phyloP scores from a whole-genome alignment of 1,140 invertebrate species.

The Metaphire vulgaris region DNA sequence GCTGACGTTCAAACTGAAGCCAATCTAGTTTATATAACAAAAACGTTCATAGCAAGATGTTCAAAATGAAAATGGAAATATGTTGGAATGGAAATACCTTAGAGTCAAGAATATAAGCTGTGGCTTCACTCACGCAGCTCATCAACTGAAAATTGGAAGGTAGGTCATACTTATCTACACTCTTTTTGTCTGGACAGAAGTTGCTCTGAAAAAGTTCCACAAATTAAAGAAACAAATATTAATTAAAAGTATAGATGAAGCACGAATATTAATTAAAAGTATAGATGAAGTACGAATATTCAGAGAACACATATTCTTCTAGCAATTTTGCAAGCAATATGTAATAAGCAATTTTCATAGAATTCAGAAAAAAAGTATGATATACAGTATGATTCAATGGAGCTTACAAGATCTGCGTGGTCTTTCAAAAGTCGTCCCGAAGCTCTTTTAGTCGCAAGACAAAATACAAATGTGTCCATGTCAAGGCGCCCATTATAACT shows the following conservation, averaged over 20 bases:
- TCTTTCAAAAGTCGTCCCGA: conserved; percentile 79
- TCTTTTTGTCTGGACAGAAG: conserved; percentile 85
- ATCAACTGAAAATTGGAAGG: conserved; percentile 72
- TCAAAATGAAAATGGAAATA: too few species aligned
- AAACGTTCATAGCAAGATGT: too few species aligned
- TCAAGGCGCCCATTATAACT: conserved; percentile 76
- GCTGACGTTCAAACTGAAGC: too few species aligned
- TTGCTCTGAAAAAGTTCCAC: conserved; percentile 61
- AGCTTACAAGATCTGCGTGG: conserved; percentile 79
- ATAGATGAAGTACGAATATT: conserved; percentile 21
- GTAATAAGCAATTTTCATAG: background rate
- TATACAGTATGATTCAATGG: background rate
- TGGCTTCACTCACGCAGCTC: conserved; percentile 82
- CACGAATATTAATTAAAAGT: too few species aligned
- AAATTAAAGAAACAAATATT: too few species aligned
- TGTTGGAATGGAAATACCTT: conserved; percentile 63
- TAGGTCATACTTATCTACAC: conserved; percentile 74
- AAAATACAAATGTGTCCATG: conserved; percentile 86
- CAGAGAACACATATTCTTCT: background rate
- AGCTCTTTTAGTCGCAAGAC: conserved; percentile 81
- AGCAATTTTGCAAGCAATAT: background rate
- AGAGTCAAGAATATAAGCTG: conserved; percentile 72
- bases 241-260: too few species aligned
- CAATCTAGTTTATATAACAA: too few species aligned
- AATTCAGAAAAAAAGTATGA: background rate